Evolutionary conservation across 35 echinoderm and acorn worm genomes (phyloP).

Genomic region (Ophioderma brevispina): DNA sequence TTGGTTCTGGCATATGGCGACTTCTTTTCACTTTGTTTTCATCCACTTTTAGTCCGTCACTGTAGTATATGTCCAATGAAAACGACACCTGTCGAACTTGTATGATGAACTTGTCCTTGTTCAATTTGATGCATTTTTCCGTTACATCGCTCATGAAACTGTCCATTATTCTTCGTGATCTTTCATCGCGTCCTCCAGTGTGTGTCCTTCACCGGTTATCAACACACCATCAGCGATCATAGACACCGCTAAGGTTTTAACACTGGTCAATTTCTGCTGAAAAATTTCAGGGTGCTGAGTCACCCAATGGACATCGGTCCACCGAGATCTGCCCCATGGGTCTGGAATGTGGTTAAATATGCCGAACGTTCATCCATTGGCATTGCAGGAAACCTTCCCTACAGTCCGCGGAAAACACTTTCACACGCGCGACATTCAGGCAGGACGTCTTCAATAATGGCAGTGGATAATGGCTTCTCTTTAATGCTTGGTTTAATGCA

Average conservation of each 20-base stretch:
- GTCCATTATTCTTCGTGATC: slow-evolving; percentile 12
- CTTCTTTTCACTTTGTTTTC: slow-evolving; percentile 17
- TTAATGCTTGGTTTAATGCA: slow-evolving; percentile 39
- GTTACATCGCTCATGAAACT: slow-evolving; percentile 4
- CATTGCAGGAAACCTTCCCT: slow-evolving; percentile 59
- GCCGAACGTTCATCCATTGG: slow-evolving; percentile 26
- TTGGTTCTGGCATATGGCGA: slow-evolving; percentile 23
- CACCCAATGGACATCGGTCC: slow-evolving; percentile 52
- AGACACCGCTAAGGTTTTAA: slow-evolving; percentile 38
- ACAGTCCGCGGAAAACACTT: slow-evolving; percentile 50
- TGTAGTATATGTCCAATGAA: slow-evolving; percentile 40
- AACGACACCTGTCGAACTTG: slow-evolving; percentile 33
- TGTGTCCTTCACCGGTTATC: slow-evolving; percentile 36
- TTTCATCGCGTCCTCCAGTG: slow-evolving; percentile 42
- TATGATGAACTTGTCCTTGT: slow-evolving; percentile 37
- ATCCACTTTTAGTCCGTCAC: slow-evolving; percentile 31
- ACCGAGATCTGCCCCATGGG: slow-evolving; percentile 43
- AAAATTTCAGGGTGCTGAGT: slow-evolving; percentile 34
- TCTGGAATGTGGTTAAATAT: slow-evolving; percentile 45
- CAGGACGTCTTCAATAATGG: slow-evolving; percentile 54
- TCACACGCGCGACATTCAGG: slow-evolving; percentile 44
- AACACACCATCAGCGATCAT: slow-evolving; percentile 44
- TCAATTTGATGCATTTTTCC: slow-evolving; percentile 1
- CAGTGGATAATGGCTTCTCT: slow-evolving; percentile 45
- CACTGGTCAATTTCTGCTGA: slow-evolving; percentile 57